phyloP scores from a whole-genome alignment of 2,888 invertebrate species.

The Isotomurus palustris region DNA sequence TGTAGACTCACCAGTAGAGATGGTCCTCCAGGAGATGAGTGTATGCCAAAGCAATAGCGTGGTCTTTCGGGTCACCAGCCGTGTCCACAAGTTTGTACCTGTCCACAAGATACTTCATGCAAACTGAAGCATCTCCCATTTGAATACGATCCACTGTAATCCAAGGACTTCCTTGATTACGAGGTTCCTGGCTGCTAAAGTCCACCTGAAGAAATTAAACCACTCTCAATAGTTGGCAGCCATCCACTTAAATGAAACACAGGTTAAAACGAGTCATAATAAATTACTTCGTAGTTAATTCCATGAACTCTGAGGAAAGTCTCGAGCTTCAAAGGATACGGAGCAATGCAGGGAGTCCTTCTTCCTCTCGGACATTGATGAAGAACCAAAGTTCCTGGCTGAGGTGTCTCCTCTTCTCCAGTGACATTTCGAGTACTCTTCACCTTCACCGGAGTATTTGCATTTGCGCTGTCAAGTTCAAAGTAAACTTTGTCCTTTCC shows the following conservation, averaged over 20 bases:
- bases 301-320: constrained; percentile 37
- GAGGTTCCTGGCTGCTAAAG: constrained; percentile 27
- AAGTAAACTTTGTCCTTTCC: constrained; percentile 2
- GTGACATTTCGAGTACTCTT: constrained; percentile 1
- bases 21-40: constrained; percentile 42
- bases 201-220: constrained; percentile 23
- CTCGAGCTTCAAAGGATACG: constrained; percentile 41
- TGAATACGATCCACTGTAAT: constrained; percentile 38
- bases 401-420: constrained; percentile 11
- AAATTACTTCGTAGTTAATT: constrained; percentile 36
- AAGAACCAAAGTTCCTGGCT: constrained; percentile 16
- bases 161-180: constrained; percentile 34
- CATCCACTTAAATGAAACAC: neutral
- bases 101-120: constrained; percentile 26
- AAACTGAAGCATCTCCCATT: constrained; percentile 37
- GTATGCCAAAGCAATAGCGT: constrained; percentile 29
- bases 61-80: constrained; percentile 15
- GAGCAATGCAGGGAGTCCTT: constrained; percentile 41
- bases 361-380: constrained; percentile 39
- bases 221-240: no score
- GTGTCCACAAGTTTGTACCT: constrained; percentile 23
- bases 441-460: neutral
- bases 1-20: constrained; percentile 36
- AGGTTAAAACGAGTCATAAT: neutral
- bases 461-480: neutral